These are phyloP conservation scores for Acanthosoma haemorrhoidale DNA, from an alignment of 2,888 invertebrate genomes.

Conservation along the genomic window DNA sequence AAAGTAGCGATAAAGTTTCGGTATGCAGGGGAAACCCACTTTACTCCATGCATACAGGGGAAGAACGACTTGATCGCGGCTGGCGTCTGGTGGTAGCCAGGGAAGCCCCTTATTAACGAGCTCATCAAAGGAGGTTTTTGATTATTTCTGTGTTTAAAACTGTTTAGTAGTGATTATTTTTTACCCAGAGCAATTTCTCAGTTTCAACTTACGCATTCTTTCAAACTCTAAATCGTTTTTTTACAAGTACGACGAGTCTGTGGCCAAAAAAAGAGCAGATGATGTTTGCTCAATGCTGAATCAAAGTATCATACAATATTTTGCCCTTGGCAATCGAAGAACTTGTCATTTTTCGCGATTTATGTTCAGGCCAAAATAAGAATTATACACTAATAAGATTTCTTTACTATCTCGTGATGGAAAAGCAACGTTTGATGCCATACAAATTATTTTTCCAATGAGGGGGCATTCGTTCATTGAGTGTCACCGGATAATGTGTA, in stretches of 20 bases:
- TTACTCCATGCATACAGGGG: neutral
- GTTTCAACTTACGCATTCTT: too few species aligned
- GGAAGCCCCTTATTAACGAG: too few species aligned
- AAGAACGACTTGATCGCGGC: neutral
- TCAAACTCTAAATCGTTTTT: too few species aligned
- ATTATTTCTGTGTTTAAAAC: too few species aligned
- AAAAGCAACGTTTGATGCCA: too few species aligned
- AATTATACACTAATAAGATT: slow-evolving; percentile 36
- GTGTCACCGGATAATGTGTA: slow-evolving; percentile 39
- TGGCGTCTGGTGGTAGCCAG: neutral
- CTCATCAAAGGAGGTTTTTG: neutral
- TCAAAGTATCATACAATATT: neutral
- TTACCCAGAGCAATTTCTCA: too few species aligned
- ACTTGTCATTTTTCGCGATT: slow-evolving; percentile 38
- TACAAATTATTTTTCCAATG: slow-evolving; percentile 35
- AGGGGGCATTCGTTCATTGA: slow-evolving; percentile 40
- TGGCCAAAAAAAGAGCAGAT: neutral
- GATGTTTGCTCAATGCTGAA: slow-evolving; percentile 20
- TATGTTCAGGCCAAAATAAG: slow-evolving; percentile 39
- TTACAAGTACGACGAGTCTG: neutral
- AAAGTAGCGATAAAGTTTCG: neutral
- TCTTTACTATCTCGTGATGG: slow-evolving; percentile 35
- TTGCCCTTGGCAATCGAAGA: neutral
- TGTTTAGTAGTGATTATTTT: too few species aligned
- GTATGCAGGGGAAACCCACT: neutral